Conservation (phyloP, 1,140 invertebrate species). For the Papilio helenus region DNA sequence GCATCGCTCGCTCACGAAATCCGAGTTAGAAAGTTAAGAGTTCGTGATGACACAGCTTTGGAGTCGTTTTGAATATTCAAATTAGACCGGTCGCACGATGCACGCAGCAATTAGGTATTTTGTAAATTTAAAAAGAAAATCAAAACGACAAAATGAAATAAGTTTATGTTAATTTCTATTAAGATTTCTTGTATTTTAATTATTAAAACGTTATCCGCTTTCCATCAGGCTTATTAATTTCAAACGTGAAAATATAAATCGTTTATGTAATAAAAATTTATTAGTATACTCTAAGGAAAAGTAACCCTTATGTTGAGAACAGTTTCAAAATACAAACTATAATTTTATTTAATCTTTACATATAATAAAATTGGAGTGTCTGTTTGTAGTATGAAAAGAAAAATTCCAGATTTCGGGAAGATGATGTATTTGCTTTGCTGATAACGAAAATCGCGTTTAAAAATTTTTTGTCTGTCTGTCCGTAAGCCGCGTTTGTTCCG, state of each 20-base stretch:
- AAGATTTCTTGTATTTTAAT: not conserved
- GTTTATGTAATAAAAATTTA: not conserved
- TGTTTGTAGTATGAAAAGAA: no score
- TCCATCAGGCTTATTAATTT: not conserved
- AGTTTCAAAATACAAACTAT: no score
- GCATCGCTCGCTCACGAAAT: slow-evolving; percentile 57
- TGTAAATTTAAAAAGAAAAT: slow-evolving; percentile 44
- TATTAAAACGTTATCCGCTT: not conserved
- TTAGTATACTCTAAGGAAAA: no score
- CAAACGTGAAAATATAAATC: not conserved
- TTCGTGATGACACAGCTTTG: slow-evolving; percentile 50
- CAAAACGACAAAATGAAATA: not conserved
- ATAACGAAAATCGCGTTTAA: no score
- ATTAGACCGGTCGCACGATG: slow-evolving; percentile 53
- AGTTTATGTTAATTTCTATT: not conserved
- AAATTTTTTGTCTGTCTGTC: no score
- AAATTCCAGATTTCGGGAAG: no score
- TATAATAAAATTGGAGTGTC: no score
- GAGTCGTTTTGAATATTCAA: slow-evolving; percentile 61
- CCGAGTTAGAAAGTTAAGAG: slow-evolving; percentile 68
- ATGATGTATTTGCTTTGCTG: no score
- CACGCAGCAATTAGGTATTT: slow-evolving; percentile 45
- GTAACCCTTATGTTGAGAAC: no score
- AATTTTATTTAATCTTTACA: no score
- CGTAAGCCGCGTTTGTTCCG: no score